Evolutionary conservation across 2,888 invertebrate genomes (phyloP), one percentile per base, ranked within the genome.

Genomic region (Drosophila colorata): DNA sequence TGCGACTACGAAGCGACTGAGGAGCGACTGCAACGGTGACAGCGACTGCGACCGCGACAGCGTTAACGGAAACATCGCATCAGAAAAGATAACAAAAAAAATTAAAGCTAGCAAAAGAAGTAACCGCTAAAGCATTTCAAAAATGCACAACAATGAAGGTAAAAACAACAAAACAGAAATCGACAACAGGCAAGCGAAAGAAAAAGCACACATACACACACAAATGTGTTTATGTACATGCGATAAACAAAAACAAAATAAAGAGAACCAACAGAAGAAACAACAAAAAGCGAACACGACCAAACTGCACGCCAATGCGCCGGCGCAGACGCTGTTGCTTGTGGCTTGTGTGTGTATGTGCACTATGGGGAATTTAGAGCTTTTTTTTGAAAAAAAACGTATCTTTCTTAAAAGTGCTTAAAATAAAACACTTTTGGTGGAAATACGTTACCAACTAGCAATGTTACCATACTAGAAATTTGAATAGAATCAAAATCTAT

Each of bases 61-160:
- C 25, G 44, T 2, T 16, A 33, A 13, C 53, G 55, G 28, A 68
- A 74, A 70, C 67, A 76, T 67, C 47, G 14, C 38, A 61, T 33
- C 52, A 41, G 44, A 51, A 68, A 65, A 77, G 63, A 70, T 63
- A 61, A 74, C 53, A 70, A 74, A 40, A 74, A 40, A 74, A 75
- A 51, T 55, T 55, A 64, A 77, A 60, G 60, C 59, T 68, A 75
- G 61, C 47, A 38, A 66, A 60, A 65, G 56, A 67, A 68, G 56
- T 61, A 75, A 82, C 67, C 65, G 67, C 77, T 66, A 64, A 80
- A 72, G 61, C 71, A 86, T 77, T 85, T 78, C 47, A 82, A 80
- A 86, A 77, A 83, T 83, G 53, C 57, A 70, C 41, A 65, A 49
- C 56, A 71, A 76, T 51, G 53, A 68, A 69, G 66, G 47, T 43